Percentiles rank a stretch among this genome's conserved stretches.
These are phyloP conservation scores for Cinara cedri DNA, from an alignment of 2,888 invertebrate species.

Conservation along the genomic window DNA sequence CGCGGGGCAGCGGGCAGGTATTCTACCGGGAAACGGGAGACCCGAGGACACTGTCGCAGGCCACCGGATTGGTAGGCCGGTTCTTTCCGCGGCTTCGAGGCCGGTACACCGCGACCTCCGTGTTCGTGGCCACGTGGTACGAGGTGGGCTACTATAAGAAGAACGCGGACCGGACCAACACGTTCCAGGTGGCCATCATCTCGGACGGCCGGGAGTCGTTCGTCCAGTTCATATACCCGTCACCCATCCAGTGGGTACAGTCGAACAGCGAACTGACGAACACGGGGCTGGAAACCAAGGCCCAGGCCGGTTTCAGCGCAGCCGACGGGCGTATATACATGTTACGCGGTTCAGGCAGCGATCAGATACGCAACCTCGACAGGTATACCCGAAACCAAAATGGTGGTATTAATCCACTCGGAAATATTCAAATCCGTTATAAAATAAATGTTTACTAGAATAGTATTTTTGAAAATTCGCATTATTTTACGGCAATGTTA, in stretches of 20 bases:
- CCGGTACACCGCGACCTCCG: constrained; percentile 74
- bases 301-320: constrained; percentile 90
- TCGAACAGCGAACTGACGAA: constrained; percentile 69
- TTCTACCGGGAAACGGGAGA: constrained; percentile 74
- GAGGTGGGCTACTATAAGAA: constrained; percentile 80
- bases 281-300: constrained; percentile 86
- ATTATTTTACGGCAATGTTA: too few species aligned
- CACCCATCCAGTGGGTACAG: constrained; percentile 89
- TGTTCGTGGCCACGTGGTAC: constrained; percentile 90
- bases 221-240: constrained; percentile 85
- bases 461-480: too few species aligned
- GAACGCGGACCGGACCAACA: constrained; percentile 77
- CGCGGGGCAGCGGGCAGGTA: constrained; percentile 73
- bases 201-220: constrained; percentile 82
- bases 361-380: constrained; percentile 79
- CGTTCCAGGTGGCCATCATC: constrained; percentile 80
- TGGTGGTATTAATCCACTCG: too few species aligned
- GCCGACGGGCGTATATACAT: constrained; percentile 79
- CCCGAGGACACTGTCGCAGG: constrained; percentile 65
- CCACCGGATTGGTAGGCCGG: constrained; percentile 68
- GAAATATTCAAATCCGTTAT: too few species aligned
- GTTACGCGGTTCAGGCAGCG: constrained; percentile 89
- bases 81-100: constrained; percentile 65
- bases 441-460: too few species aligned
- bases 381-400: constrained; percentile 68